Conservation (phyloP, 2,888 invertebrate genomes). For the Seladonia tumulorum region DNA sequence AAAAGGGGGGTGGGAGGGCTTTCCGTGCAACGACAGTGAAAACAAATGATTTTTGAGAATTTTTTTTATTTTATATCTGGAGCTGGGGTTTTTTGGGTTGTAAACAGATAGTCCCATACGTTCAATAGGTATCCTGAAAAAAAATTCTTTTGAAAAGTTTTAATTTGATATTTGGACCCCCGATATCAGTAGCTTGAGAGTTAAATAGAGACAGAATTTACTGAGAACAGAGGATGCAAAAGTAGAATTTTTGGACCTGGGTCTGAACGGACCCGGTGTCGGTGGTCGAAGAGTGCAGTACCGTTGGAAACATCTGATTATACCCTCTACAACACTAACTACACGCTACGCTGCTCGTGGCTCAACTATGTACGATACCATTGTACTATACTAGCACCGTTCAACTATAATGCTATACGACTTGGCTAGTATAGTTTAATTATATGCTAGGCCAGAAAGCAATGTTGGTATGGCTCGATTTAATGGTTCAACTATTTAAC, state of each 20-base stretch:
- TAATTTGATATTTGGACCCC: background rate
- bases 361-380: background rate
- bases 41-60: background rate
- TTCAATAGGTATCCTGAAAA: too few relatives aligned
- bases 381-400: background rate
- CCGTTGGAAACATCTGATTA: background rate
- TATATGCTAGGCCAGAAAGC: background rate
- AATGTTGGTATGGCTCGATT: background rate
- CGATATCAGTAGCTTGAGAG: too few relatives aligned
- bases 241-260: background rate
- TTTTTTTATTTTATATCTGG: too few relatives aligned
- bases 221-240: background rate
- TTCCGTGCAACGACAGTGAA: background rate
- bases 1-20: too few relatives aligned
- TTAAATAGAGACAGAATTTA: background rate
- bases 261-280: background rate
- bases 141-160: background rate
- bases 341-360: background rate
- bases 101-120: too few relatives aligned
- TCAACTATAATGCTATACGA: background rate
- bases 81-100: too few relatives aligned
- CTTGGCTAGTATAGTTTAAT: background rate
- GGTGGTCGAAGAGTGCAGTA: background rate
- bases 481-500: background rate
- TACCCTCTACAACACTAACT: background rate